These are phyloP conservation scores for Phodopus roborovskii DNA, from an alignment of 2,113 vertebrate genomes.

Conservation along the genomic window DNA sequence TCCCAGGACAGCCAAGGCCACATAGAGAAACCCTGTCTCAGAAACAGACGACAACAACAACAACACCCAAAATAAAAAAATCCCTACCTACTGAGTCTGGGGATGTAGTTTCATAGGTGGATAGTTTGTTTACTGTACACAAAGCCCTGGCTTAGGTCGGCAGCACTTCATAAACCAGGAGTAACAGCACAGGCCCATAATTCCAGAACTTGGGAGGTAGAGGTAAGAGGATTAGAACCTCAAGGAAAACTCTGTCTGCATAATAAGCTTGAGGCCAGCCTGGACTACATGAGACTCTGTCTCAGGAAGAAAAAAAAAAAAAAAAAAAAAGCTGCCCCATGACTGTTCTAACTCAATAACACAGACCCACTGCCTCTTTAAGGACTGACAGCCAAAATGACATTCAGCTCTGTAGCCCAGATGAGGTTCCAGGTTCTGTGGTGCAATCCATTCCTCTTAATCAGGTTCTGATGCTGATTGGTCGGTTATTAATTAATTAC, in stretches of 20 bases:
- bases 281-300: not conserved
- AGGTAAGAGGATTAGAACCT: not conserved
- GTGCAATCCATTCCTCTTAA: not conserved
- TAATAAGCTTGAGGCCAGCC: not conserved
- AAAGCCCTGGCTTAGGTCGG: not conserved
- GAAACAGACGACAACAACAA: not conserved
- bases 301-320: not conserved
- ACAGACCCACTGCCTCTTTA: not conserved
- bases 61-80: too few species aligned
- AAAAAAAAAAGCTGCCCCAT: not conserved
- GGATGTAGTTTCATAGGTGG: not conserved
- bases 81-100: not conserved
- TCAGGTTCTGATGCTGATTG: not conserved
- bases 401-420: not conserved
- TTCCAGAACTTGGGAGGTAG: not conserved
- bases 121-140: not conserved
- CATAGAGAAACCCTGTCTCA: not conserved
- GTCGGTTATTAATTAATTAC: not conserved
- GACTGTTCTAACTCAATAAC: conserved; percentile 8
- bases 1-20: not conserved
- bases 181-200: not conserved
- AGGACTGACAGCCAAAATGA: not conserved
- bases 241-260: not conserved
- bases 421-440: not conserved
- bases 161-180: not conserved